These are phyloP conservation scores for Pelodytes ibericus DNA, from an alignment of 2,797 vertebrate genomes.

Conservation along the genomic window DNA sequence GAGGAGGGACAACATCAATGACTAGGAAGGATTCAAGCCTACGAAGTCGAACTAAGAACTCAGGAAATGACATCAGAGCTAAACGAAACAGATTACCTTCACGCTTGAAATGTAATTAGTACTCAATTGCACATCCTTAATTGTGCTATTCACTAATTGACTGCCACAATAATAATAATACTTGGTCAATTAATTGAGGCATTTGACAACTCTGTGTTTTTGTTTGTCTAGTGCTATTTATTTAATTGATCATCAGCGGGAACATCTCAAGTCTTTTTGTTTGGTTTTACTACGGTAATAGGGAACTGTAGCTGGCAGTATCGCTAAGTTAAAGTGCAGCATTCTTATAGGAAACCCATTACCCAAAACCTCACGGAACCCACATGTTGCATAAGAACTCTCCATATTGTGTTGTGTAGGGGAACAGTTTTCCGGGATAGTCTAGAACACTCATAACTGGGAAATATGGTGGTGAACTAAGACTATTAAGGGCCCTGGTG, in stretches of 20 bases:
- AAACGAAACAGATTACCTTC: conserved; percentile 41
- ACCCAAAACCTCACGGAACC: too few relatives aligned
- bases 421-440: too few relatives aligned
- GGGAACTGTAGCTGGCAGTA: too few relatives aligned
- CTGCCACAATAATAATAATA: conserved; percentile 49
- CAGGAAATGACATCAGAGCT: conserved; percentile 49
- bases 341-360: too few relatives aligned
- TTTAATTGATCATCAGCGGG: background rate
- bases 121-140: conserved; percentile 38
- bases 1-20: conserved; percentile 33
- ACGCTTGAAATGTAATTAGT: conserved; percentile 38
- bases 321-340: too few relatives aligned
- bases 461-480: too few relatives aligned
- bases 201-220: conserved; percentile 28
- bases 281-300: too few relatives aligned
- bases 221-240: background rate
- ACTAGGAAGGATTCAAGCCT: background rate
- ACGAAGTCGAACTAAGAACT: conserved; percentile 12
- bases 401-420: too few relatives aligned
- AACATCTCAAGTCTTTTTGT: background rate
- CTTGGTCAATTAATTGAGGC: conserved; percentile 43
- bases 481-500: too few relatives aligned
- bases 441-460: too few relatives aligned
- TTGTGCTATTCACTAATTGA: conserved; percentile 48
- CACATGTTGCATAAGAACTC: too few relatives aligned